Base-by-base conservation (phyloP, 2,797 vertebrate species). In the Sylvilagus floridanus region DNA sequence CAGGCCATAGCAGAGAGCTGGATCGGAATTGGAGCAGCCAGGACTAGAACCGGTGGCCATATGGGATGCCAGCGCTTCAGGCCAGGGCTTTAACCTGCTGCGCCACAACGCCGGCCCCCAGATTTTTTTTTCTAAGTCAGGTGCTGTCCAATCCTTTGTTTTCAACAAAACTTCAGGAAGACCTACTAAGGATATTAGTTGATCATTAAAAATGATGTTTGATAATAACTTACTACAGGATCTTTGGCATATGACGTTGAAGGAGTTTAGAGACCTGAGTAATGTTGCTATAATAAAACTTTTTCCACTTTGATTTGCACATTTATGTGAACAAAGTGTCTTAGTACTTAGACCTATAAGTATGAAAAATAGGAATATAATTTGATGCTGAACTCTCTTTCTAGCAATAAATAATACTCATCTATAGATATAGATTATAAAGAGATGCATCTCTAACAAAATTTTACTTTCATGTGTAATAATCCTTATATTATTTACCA, bases 141-240 rank as follows among this genome's bases (percentile, higher is more conserved):
- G 72, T 75, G 5, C 14, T 90, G 4, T 82, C 81, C 22, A 72
- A 5, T 86, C 76, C 54, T 96, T 76, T 93, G 60, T 32, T 83
- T 94, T 89, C 77, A 94, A 42, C 47, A 52, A 86, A 97, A 93
- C 26, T 75, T 16, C 57, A 84, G 17, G 14, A 91, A 91, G 37
- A 91, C 9, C 28, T 84, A 63, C 17, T 77, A 52, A 30, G 60
- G 32, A 69, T 84, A 54, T 84, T 83, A 94, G 71, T 32, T 90
- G 65, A 93, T 79, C 30, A 77, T 89, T 95, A 47, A 91, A 92
- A 94, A 69, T 84, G 71, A 66, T 82, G 90, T 82, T 90, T 78
- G 22, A 85, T 85, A 47, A 84, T 57, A 69, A 17, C 37, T 90
- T 84, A 68, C 66, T 57, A 62, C 16, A 96, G 76, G 17, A 81